Evolutionary conservation across 53 echinoderm and acorn worm species (phyloP).

Genomic region (Temnopleurus reevesii): DNA sequence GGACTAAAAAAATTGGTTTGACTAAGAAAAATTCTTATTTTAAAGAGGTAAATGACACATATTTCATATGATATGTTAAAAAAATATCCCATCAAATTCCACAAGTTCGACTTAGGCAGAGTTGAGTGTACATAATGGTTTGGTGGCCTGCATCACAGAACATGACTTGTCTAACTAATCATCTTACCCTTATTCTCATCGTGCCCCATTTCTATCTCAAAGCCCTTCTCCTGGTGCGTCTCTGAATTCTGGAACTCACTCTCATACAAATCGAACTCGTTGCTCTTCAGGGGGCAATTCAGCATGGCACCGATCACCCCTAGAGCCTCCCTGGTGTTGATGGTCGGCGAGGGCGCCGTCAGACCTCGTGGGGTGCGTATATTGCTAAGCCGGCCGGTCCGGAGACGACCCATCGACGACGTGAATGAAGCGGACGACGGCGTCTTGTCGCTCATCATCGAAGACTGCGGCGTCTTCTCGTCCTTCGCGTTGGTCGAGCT

Average conservation of each 20-base stretch:
- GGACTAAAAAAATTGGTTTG: too few species aligned
- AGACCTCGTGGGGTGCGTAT: slow-evolving; percentile 76
- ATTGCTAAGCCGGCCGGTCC: slow-evolving; percentile 56
- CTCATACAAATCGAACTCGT: slow-evolving; percentile 38
- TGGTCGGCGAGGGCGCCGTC: slow-evolving; percentile 86
- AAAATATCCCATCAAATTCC: too few species aligned
- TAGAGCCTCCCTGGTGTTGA: slow-evolving; percentile 90
- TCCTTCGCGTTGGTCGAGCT: background rate
- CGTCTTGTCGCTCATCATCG: slow-evolving; percentile 34
- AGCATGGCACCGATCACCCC: slow-evolving; percentile 86
- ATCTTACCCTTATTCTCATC: slow-evolving; percentile 29
- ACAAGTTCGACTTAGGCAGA: too few species aligned
- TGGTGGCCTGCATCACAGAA: too few species aligned
- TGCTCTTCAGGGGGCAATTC: slow-evolving; percentile 71
- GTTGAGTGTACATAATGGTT: too few species aligned
- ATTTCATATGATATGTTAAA: too few species aligned
- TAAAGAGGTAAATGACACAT: too few species aligned
- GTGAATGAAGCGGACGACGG: slow-evolving; percentile 28
- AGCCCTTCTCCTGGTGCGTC: slow-evolving; percentile 56
- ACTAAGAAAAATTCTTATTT: too few species aligned
- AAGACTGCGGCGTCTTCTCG: slow-evolving; percentile 35
- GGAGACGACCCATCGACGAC: slow-evolving; percentile 9
- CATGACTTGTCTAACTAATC: too few species aligned
- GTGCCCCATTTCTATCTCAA: slow-evolving; percentile 69
- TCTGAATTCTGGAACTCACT: slow-evolving; percentile 30